These are phyloP conservation scores for Netelia melanura DNA, from an alignment of 2,888 invertebrate species.

Conservation along the genomic window DNA sequence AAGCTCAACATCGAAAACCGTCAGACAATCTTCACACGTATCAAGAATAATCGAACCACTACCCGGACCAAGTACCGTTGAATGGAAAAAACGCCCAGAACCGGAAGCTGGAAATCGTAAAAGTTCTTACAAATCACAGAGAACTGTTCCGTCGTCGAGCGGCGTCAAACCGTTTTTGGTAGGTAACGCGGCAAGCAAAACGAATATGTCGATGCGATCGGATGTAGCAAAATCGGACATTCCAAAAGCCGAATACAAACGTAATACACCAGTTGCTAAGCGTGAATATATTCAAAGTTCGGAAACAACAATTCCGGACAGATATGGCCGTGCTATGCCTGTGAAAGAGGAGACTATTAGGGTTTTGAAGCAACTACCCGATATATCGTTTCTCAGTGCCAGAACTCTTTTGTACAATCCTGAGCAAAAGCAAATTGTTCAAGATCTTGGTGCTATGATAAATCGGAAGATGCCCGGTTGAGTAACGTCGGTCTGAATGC, in stretches of 20 bases:
- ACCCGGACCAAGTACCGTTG: conserved; percentile 79
- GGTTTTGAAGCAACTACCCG: conserved; percentile 82
- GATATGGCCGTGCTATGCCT: conserved; percentile 80
- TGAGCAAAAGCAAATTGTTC: conserved; percentile 82
- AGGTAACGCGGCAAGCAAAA: conserved; percentile 62
- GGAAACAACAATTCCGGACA: conserved; percentile 80
- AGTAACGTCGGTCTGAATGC: conserved; percentile 84
- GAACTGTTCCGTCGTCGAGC: conserved; percentile 39
- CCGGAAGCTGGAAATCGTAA: conserved; percentile 64
- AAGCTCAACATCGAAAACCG: conserved; percentile 64
- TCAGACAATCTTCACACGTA: conserved; percentile 71
- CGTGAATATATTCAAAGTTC: conserved; percentile 67
- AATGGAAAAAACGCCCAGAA: conserved; percentile 78
- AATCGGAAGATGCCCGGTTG: conserved; percentile 84
- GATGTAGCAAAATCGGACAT: conserved; percentile 67
- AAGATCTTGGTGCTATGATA: conserved; percentile 82
- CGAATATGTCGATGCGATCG: conserved; percentile 52
- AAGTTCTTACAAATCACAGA: conserved; percentile 58
- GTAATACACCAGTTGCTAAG: conserved; percentile 65
- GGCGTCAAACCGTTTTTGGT: conserved; percentile 67
- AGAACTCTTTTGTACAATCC: conserved; percentile 82
- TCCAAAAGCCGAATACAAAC: conserved; percentile 54
- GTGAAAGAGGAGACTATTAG: conserved; percentile 80
- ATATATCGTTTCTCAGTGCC: conserved; percentile 82
- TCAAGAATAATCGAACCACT: conserved; percentile 82